These are phyloP conservation scores for Watsonalla cultraria DNA, from an alignment of 2,888 invertebrate genomes.

Conservation along the genomic window DNA sequence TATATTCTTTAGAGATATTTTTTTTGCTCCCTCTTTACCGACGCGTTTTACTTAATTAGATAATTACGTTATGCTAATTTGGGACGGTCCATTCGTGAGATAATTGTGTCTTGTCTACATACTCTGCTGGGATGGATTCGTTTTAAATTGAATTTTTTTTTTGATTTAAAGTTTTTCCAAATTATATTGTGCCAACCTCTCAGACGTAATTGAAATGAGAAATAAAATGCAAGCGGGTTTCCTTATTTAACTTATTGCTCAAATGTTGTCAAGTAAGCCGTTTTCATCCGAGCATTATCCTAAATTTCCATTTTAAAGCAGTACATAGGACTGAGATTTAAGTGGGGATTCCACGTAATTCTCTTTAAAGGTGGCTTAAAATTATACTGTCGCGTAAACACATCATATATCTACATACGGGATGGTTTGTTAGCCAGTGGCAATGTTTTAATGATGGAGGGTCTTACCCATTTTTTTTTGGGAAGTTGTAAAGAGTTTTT, in stretches of 20 bases:
- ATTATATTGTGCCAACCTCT: slow-evolving; percentile 10
- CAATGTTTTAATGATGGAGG: background rate
- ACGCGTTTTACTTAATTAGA: slow-evolving; percentile 41
- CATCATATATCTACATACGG: slow-evolving; percentile 13
- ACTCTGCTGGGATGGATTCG: background rate
- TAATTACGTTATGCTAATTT: slow-evolving; percentile 62
- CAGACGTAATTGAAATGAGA: slow-evolving; percentile 39
- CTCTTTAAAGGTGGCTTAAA: slow-evolving; percentile 39
- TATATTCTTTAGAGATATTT: slow-evolving; percentile 28
- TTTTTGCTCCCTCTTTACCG: slow-evolving; percentile 29
- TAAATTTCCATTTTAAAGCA: slow-evolving; percentile 53
- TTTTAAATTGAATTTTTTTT: background rate
- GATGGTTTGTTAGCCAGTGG: background rate
- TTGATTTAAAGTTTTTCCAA: background rate
- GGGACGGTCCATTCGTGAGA: slow-evolving; percentile 29
- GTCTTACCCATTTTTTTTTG: too few relatives aligned
- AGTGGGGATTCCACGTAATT: slow-evolving; percentile 37
- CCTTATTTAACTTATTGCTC: slow-evolving; percentile 43
- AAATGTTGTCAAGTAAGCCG: slow-evolving; percentile 34
- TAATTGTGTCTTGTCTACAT: slow-evolving; percentile 29
- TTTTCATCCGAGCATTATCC: slow-evolving; percentile 45
- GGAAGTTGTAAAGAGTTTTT: too few relatives aligned
- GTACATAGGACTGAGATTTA: slow-evolving; percentile 40
- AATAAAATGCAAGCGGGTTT: slow-evolving; percentile 22
- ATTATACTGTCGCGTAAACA: slow-evolving; percentile 23